These are phyloP conservation scores for Centroberyx gerrardi DNA, from an alignment of 2,797 vertebrate species.

Conservation along the genomic window DNA sequence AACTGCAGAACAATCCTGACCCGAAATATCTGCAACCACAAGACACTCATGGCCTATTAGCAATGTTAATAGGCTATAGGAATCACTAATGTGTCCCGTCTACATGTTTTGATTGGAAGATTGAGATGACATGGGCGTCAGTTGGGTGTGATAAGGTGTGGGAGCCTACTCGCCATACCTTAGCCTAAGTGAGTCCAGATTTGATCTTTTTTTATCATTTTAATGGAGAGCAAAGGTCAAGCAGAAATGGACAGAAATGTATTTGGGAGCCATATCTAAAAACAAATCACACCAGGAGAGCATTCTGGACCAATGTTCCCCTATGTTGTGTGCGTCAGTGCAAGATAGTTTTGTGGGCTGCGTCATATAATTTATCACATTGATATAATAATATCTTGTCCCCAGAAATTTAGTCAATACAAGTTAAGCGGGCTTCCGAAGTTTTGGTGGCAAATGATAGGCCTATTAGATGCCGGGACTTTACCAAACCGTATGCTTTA, in stretches of 20 bases:
- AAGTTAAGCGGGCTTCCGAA: no score
- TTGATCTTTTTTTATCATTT: background rate
- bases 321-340: no score
- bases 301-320: background rate
- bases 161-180: no score
- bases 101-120: background rate
- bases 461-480: background rate
- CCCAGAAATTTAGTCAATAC: no score
- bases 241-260: slow-evolving; percentile 9
- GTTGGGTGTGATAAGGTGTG: no score
- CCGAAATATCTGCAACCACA: background rate
- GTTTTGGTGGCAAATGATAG: background rate
- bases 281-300: slow-evolving; percentile 3
- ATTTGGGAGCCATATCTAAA: background rate
- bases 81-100: background rate
- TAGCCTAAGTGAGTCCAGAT: background rate
- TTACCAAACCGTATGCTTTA: background rate
- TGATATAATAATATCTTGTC: no score
- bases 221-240: slow-evolving; percentile 27
- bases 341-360: no score
- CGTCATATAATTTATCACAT: no score
- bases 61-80: background rate
- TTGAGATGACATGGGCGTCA: no score
- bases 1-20: no score
- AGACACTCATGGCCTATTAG: background rate